Percentiles rank a stretch among this genome's conserved stretches.
phyloP scores from a whole-genome alignment of 2,888 invertebrate genomes.

The Sarcophaga subvicina region DNA sequence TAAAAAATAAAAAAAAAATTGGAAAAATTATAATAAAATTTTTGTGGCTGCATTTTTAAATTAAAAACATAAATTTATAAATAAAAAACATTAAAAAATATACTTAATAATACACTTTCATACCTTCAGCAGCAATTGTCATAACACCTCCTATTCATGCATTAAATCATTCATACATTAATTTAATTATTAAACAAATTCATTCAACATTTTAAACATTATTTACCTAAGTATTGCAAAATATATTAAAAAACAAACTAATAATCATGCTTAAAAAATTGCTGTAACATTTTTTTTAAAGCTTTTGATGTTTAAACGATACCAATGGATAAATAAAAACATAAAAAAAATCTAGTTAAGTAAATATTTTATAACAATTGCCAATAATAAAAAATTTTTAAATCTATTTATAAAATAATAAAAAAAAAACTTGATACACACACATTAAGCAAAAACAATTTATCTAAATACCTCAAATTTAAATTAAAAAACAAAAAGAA shows the following conservation, averaged over 20 bases:
- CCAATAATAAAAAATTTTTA: conserved; percentile 43
- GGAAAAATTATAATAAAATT: conserved; percentile 67
- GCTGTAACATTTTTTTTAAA: conserved; percentile 56
- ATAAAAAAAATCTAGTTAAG: conserved; percentile 47
- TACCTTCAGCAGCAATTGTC: neutral
- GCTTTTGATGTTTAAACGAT: conserved; percentile 59
- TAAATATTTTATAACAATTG: conserved; percentile 49
- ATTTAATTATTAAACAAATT: conserved; percentile 44
- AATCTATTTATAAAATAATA: conserved; percentile 56
- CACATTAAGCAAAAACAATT: conserved; percentile 46
- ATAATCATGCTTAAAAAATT: conserved; percentile 24
- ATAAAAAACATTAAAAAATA: conserved; percentile 3
- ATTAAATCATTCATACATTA: conserved; percentile 13
- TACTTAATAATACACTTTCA: conserved; percentile 29
- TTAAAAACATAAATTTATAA: neutral
- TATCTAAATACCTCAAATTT: conserved; percentile 69
- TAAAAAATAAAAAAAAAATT: neutral
- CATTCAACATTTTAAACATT: neutral
- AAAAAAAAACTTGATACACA: conserved; percentile 27
- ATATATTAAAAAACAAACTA: neutral
- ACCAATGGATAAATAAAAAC: conserved; percentile 44
- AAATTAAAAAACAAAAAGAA: conserved; percentile 45
- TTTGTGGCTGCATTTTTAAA: conserved; percentile 77
- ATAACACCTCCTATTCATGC: neutral
- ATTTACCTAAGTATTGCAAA: neutral